These are phyloP conservation scores for Drosophila anomalipes DNA, from an alignment of 2,888 invertebrate genomes.

Conservation along the genomic window DNA sequence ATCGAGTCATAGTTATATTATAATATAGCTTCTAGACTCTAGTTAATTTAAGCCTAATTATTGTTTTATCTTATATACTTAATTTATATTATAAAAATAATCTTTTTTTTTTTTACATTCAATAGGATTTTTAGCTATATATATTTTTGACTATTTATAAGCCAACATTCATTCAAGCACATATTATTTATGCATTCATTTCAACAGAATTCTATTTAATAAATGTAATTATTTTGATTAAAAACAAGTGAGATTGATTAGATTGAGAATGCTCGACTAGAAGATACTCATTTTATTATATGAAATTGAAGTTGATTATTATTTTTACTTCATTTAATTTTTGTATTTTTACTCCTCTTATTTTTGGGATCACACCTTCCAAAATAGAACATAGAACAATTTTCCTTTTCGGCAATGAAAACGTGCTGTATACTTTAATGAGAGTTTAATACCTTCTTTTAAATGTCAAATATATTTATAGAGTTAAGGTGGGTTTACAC, in stretches of 20 bases:
- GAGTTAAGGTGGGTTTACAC: background rate
- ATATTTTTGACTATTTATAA: constrained; percentile 71
- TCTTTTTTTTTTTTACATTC: constrained; percentile 20
- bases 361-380: background rate
- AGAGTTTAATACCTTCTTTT: background rate
- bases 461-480: background rate
- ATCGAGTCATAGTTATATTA: constrained; percentile 72
- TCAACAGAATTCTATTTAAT: constrained; percentile 57
- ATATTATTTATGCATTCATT: constrained; percentile 58
- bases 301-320: background rate
- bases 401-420: background rate
- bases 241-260: background rate
- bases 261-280: background rate
- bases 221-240: constrained; percentile 48
- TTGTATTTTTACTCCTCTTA: background rate
- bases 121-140: constrained; percentile 17
- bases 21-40: constrained; percentile 43
- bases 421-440: background rate
- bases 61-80: constrained; percentile 19
- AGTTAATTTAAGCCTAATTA: constrained; percentile 28
- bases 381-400: background rate
- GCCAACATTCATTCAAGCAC: constrained; percentile 21
- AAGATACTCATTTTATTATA: background rate
- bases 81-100: constrained; percentile 4
- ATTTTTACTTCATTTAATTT: background rate